Evolutionary conservation across 2,113 vertebrate genomes (phyloP).

Genomic region (Noctilio leporinus): DNA sequence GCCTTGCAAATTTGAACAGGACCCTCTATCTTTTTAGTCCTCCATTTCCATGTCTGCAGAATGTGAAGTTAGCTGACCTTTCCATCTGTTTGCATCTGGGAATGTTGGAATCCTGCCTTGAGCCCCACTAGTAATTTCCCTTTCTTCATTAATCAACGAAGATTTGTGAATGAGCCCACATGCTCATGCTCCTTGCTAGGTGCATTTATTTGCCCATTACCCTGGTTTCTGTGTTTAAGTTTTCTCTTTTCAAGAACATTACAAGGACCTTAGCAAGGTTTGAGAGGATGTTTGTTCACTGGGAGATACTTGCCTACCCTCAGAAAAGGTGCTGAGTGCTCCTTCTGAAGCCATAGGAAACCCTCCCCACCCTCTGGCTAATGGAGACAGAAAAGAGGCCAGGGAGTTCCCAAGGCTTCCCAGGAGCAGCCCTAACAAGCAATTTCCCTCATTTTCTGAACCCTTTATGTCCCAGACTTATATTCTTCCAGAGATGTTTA

Average conservation of each 20-base stretch:
- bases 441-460: neutral
- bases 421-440: neutral
- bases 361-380: neutral
- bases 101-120: neutral
- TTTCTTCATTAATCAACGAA: neutral
- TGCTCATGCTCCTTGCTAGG: neutral
- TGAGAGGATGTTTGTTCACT: neutral
- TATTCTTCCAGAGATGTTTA: neutral
- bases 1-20: neutral
- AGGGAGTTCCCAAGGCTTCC: neutral
- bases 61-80: neutral
- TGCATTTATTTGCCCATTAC: neutral
- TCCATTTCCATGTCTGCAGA: neutral
- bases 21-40: neutral
- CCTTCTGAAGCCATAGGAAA: neutral
- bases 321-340: neutral
- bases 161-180: neutral
- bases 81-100: neutral
- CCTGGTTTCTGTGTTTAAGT: neutral
- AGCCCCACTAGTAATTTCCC: neutral
- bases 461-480: neutral
- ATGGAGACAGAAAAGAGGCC: neutral
- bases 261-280: neutral
- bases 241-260: conserved; percentile 21
- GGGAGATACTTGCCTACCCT: neutral